A percentile compares a stretch with the other conserved stretches of the same genome.
Evolutionary conservation across 2,888 invertebrate species (phyloP).

Genomic region (Hanleya hanleyi): DNA sequence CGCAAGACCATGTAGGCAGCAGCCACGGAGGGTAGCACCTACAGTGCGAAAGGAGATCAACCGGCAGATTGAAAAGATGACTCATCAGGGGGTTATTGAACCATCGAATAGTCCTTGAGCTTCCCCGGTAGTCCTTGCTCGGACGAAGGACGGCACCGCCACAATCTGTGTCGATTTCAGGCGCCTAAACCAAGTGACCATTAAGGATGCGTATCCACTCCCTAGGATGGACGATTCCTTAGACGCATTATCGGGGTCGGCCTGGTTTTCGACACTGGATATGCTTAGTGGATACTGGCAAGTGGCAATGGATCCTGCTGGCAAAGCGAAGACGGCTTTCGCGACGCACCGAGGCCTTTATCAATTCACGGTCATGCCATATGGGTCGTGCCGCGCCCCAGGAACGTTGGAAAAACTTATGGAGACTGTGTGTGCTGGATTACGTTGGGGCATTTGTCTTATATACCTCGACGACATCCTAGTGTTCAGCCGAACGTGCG

Average conservation of each 20-base stretch:
- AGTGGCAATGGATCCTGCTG: conserved; percentile 9
- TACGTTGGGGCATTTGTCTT: conserved; percentile 24
- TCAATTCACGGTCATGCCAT: conserved; percentile 36
- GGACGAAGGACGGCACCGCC: conserved; percentile 12
- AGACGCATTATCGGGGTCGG: conserved; percentile 1
- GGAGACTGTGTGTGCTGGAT: conserved; percentile 14
- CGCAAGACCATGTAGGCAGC: conserved; percentile 10
- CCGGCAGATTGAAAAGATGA: conserved; percentile 10
- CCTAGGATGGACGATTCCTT: conserved; percentile 12
- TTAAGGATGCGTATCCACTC: conserved; percentile 17
- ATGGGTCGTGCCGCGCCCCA: conserved; percentile 38
- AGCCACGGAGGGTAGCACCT: not conserved
- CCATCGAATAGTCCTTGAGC: conserved; percentile 24
- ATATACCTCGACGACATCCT: conserved; percentile 41
- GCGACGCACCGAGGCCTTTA: conserved; percentile 26
- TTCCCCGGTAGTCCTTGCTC: conserved; percentile 10
- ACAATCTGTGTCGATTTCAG: conserved; percentile 22
- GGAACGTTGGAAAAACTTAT: conserved; percentile 32
- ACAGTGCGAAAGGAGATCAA: not conserved
- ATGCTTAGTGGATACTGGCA: conserved; percentile 21
- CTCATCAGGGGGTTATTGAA: conserved; percentile 18
- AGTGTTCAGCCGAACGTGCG: conserved; percentile 27
- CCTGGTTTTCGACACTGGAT: conserved; percentile 21
- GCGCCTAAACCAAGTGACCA: conserved; percentile 7
- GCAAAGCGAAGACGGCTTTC: conserved; percentile 22